phyloP scores from a whole-genome alignment of 2,113 vertebrate genomes.

The Mus pahari region DNA sequence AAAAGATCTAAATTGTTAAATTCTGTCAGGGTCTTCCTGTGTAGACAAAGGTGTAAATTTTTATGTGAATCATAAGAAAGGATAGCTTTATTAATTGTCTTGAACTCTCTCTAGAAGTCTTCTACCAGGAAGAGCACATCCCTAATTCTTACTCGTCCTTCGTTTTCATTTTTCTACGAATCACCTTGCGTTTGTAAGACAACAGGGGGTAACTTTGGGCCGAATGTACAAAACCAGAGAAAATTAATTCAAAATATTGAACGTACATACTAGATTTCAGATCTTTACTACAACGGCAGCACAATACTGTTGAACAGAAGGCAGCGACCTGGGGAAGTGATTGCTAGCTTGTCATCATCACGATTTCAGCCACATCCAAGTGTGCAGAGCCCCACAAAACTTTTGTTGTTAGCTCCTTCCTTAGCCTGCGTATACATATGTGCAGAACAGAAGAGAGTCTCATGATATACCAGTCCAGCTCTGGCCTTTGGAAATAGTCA shows the following conservation, averaged over 20 bases:
- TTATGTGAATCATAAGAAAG: neutral
- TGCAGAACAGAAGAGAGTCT: slow-evolving; percentile 26
- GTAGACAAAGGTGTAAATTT: neutral
- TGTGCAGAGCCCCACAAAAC: neutral
- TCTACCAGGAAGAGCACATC: neutral
- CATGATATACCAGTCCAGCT: neutral
- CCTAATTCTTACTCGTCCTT: neutral
- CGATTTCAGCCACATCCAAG: neutral
- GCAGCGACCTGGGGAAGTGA: neutral
- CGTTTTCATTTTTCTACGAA: neutral
- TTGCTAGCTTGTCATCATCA: neutral
- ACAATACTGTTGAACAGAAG: neutral
- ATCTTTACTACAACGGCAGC: neutral
- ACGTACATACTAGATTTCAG: neutral
- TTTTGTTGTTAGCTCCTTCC: neutral
- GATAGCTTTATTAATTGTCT: neutral
- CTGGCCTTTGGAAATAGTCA: neutral
- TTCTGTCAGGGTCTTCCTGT: neutral
- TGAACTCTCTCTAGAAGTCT: neutral
- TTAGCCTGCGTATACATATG: slow-evolving; percentile 15
- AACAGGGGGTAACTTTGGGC: neutral
- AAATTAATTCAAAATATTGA: neutral
- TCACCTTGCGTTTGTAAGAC: slow-evolving; percentile 31
- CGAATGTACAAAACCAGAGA: neutral
- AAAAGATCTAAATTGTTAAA: neutral